These are phyloP conservation scores for Alethe diademata DNA, from an alignment of 2,113 vertebrate genomes.

Conservation along the genomic window DNA sequence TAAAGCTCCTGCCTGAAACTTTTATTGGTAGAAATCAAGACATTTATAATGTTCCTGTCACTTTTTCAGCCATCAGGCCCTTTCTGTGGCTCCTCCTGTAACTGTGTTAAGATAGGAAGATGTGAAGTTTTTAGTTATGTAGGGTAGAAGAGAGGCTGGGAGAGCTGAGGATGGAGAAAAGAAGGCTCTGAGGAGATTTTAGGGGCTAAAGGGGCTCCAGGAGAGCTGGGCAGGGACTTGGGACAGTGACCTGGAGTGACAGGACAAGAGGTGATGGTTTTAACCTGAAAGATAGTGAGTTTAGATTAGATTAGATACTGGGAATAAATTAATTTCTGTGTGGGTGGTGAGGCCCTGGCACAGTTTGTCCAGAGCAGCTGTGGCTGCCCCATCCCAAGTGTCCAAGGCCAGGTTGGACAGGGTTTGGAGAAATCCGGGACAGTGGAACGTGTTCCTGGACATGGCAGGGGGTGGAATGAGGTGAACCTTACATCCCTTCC, in stretches of 20 bases:
- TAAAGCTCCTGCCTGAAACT: not conserved
- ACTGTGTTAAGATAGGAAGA: not conserved
- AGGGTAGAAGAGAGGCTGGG: not conserved
- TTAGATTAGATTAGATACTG: not conserved
- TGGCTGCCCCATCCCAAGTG: not conserved
- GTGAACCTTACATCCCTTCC: not conserved
- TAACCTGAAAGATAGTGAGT: not conserved
- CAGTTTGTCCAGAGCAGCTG: not conserved
- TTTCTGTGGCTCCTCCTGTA: not conserved
- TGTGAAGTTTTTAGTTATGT: not conserved
- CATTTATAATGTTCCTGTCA: not conserved
- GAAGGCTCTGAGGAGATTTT: not conserved
- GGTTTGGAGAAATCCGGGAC: not conserved
- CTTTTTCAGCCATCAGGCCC: not conserved
- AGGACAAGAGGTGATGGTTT: not conserved
- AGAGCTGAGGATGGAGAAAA: not conserved
- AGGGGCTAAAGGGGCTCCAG: not conserved
- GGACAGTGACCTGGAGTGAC: not conserved
- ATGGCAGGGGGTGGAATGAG: not conserved
- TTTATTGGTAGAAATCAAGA: not conserved
- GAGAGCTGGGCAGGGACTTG: not conserved
- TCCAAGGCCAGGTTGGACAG: not conserved
- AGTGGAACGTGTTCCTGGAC: not conserved
- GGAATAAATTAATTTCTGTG: not conserved
- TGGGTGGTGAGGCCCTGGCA: not conserved